Evolutionary conservation across 2,888 invertebrate genomes (phyloP).

Genomic region (Ecliptopera silaceata): DNA sequence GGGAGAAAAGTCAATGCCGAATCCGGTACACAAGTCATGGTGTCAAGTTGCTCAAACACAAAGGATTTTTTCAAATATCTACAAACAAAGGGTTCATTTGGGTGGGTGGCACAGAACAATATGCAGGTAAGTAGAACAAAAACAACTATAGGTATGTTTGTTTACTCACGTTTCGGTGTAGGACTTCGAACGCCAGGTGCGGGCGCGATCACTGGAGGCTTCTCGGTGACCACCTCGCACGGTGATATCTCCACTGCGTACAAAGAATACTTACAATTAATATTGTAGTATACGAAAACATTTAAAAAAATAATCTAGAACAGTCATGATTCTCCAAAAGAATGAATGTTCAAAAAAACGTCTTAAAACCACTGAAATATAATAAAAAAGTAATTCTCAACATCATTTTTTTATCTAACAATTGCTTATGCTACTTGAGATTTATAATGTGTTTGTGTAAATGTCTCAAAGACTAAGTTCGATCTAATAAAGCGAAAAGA

Average conservation of each 20-base stretch:
- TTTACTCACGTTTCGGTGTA: conserved; percentile 65
- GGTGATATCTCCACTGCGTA: conserved; percentile 54
- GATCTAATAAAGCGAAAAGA: conserved; percentile 48
- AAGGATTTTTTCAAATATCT: conserved; percentile 39
- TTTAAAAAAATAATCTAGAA: no score
- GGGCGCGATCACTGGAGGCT: conserved; percentile 57
- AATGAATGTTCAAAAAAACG: not conserved
- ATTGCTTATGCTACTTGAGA: conserved; percentile 36
- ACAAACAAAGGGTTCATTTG: conserved; percentile 47
- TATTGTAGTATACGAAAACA: not conserved
- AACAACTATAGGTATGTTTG: conserved; percentile 14
- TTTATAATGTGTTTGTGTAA: conserved; percentile 46
- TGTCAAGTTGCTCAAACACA: conserved; percentile 47
- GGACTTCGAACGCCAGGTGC: conserved; percentile 49
- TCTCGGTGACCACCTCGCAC: conserved; percentile 52
- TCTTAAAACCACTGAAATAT: not conserved
- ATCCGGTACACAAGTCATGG: conserved; percentile 32
- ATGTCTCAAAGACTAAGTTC: conserved; percentile 48
- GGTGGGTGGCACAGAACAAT: conserved; percentile 34
- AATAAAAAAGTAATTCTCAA: not conserved
- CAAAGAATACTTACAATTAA: conserved; percentile 12
- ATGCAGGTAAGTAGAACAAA: conserved; percentile 27
- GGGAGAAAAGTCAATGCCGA: conserved; percentile 22
- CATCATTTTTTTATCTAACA: conserved; percentile 10
- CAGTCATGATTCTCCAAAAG: no score